Conservation (phyloP, 2,113 vertebrate genomes). For the Rafetus swinhoei region DNA sequence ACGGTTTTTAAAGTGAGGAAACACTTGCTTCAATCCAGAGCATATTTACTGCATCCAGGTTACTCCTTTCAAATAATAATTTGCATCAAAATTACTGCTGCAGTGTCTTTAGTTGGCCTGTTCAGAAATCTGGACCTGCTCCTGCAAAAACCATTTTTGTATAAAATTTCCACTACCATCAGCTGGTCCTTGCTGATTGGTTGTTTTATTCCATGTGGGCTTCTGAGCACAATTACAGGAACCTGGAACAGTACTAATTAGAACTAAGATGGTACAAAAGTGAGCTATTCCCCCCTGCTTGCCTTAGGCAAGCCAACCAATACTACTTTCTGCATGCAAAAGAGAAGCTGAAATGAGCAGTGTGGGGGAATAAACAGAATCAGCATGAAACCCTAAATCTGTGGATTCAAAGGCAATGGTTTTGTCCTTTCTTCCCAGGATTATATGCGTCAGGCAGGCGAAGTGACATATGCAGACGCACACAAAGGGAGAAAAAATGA, state of each 20-base stretch:
- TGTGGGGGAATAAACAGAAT: background rate
- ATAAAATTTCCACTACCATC: background rate
- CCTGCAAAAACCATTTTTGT: background rate
- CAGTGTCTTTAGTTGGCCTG: background rate
- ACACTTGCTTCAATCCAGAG: background rate
- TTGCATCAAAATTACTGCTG: background rate
- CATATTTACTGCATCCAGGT: background rate
- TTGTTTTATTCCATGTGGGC: background rate
- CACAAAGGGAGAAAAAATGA: conserved; percentile 95
- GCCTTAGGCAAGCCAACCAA: background rate
- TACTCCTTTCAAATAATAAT: background rate
- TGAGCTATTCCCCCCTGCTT: background rate
- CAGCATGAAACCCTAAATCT: conserved; percentile 21
- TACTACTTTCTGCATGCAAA: background rate
- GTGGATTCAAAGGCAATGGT: conserved; percentile 52
- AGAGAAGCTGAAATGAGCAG: background rate
- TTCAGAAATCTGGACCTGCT: background rate
- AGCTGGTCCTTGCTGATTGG: background rate
- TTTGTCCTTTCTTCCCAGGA: conserved; percentile 83
- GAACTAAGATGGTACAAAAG: background rate
- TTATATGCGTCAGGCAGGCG: conserved; percentile 98
- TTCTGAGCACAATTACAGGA: background rate
- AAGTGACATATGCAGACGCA: conserved; percentile 97
- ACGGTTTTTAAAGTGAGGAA: background rate
- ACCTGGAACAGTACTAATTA: background rate